Evolutionary conservation across 2,113 vertebrate species (phyloP).

Genomic region (Poecile atricapillus): DNA sequence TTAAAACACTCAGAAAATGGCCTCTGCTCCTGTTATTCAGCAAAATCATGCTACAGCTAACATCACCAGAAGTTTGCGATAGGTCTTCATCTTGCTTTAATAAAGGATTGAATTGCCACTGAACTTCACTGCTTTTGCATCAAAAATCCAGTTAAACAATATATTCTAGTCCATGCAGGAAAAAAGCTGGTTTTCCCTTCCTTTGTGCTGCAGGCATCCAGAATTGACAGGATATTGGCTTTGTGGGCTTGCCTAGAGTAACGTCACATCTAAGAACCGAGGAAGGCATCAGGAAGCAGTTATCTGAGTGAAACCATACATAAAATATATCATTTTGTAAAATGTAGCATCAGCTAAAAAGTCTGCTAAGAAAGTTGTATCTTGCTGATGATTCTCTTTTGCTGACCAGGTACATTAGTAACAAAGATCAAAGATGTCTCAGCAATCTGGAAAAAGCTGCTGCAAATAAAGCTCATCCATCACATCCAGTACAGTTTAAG

Average conservation of each 20-base stretch:
- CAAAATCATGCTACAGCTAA: background rate
- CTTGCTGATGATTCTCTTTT: background rate
- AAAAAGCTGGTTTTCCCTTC: background rate
- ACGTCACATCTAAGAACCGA: background rate
- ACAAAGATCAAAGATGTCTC: background rate
- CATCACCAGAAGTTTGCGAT: background rate
- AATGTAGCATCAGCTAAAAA: conserved; percentile 20
- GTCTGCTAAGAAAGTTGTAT: background rate
- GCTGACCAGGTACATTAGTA: background rate
- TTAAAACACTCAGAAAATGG: background rate
- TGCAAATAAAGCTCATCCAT: background rate
- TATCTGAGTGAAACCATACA: conserved; percentile 37
- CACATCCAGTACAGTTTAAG: background rate
- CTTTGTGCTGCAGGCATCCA: conserved; percentile 35
- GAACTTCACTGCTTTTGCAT: background rate
- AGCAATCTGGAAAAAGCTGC: background rate
- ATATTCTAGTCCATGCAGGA: background rate
- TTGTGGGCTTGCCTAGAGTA: conserved; percentile 30
- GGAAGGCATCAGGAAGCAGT: conserved; percentile 33
- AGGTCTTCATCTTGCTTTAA: background rate
- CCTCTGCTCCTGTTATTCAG: background rate
- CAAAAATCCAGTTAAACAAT: conserved; percentile 12
- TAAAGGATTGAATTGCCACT: background rate
- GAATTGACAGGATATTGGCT: conserved; percentile 52
- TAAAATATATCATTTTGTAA: background rate